These are phyloP conservation scores for Sebastes elongatus DNA, from an alignment of 2,797 vertebrate species.

Conservation along the genomic window DNA sequence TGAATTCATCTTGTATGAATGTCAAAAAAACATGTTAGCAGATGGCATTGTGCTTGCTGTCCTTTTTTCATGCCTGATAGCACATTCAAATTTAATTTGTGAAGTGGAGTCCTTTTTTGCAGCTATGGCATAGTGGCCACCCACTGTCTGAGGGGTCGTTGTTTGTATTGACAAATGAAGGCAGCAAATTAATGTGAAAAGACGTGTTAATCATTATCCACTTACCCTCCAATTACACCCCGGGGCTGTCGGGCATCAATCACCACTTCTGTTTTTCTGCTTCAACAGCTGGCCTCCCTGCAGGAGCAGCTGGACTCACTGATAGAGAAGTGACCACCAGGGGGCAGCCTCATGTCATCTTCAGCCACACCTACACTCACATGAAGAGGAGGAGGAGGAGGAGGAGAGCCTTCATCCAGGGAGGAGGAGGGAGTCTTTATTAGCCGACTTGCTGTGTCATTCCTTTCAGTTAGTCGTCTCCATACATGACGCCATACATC, in stretches of 20 bases:
- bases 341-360: constrained; percentile 68
- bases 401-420: constrained; percentile 20
- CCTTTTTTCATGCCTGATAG: constrained; percentile 3
- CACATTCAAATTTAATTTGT: constrained; percentile 43
- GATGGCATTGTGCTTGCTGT: not conserved
- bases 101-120: not conserved
- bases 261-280: constrained; percentile 67
- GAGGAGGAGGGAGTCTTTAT: constrained; percentile 31
- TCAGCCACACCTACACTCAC: not conserved
- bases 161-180: constrained; percentile 64
- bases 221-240: constrained; percentile 75
- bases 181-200: constrained; percentile 59
- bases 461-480: constrained; percentile 28
- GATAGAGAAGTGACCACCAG: constrained; percentile 86
- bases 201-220: constrained; percentile 76
- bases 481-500: not conserved
- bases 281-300: constrained; percentile 86
- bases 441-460: constrained; percentile 54
- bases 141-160: constrained; percentile 43
- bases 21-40: constrained; percentile 20
- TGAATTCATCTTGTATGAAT: constrained; percentile 24
- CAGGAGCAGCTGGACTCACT: constrained; percentile 88
- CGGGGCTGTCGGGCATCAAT: constrained; percentile 66
- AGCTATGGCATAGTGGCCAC: constrained; percentile 3
- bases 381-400: not conserved